Base-by-base conservation (phyloP, 1,140 invertebrate species). In the Branchinecta lynchi region DNA sequence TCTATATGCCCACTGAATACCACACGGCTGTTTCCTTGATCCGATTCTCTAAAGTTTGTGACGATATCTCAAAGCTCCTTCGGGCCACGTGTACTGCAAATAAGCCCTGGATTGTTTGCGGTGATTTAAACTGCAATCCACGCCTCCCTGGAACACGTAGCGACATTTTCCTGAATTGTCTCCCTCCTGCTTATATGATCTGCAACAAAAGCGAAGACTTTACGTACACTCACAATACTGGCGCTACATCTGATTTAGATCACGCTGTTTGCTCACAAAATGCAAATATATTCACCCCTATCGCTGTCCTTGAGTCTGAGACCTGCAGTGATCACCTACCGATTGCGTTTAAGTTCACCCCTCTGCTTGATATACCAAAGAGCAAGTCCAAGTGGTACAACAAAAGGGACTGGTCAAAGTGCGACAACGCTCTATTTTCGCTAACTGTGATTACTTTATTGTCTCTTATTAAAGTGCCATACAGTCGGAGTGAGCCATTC, bases 61-160 rank as follows among this genome's bases (percentile, higher is more conserved):
- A 60, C 51, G 51, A 60, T 60, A 60, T 60, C 51, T 60, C 51
- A 60, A 60, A 60, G 51, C 51, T 60, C 51, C 51, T 60, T 60
- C 51, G 51, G 51, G 51, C 51, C 17, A 60, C 51, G 51, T 60
- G 51, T 20, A 3, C 12, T 60, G 17, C 51, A 60, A 60, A 60
- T 60, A 60, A 60, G 51, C 51, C 51, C 51, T 60, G 51, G 51
- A 60, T 60, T 60, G 51, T 60, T 60, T 60, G 51, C 51, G 51
- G 51, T 60, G 51, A 60, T 20, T 60, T 60, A 6, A 60, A 60
- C 12, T 60, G 51, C 17, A 60, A 60, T 60, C 51, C 51, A 20
- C 51, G 51, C 51, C 51, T 60, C 51, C 51, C 12, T 60, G 51
- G 51, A 60, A 20, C 51, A 20, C 51, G 51, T 60, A 60, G 51